Evolutionary conservation across 2,113 vertebrate species (phyloP).

Genomic region (Blennius ocellaris): DNA sequence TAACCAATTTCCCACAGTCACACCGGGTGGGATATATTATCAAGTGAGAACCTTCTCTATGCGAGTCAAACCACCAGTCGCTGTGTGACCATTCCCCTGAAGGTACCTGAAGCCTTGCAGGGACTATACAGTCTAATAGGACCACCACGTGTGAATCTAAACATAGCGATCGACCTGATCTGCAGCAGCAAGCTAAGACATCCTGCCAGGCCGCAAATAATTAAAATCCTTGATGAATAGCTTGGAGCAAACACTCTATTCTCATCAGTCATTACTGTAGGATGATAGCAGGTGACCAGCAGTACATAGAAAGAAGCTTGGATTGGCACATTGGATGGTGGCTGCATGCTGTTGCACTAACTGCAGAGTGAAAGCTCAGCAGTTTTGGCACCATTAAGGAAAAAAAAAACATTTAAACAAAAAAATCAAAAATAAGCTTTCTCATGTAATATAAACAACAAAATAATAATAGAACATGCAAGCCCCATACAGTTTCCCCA

Average conservation of each 20-base stretch:
- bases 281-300: constrained; percentile 25
- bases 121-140: constrained; percentile 6
- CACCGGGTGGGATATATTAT: background rate
- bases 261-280: constrained; percentile 25
- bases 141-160: constrained; percentile 7
- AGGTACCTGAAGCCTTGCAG: background rate
- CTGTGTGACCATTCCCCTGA: background rate
- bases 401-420: background rate
- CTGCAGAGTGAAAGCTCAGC: background rate
- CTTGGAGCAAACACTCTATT: constrained; percentile 8
- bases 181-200: constrained; percentile 1
- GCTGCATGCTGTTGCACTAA: background rate
- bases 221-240: constrained; percentile 17
- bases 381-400: background rate
- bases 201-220: constrained; percentile 18
- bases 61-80: background rate
- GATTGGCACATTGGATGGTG: background rate
- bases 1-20: background rate
- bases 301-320: constrained; percentile 10
- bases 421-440: background rate
- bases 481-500: too few species aligned
- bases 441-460: background rate
- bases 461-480: background rate
- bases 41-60: background rate
- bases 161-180: constrained; percentile 15